These are phyloP conservation scores for Lissocephala sabroskyi DNA, from an alignment of 2,888 invertebrate genomes.

Conservation along the genomic window DNA sequence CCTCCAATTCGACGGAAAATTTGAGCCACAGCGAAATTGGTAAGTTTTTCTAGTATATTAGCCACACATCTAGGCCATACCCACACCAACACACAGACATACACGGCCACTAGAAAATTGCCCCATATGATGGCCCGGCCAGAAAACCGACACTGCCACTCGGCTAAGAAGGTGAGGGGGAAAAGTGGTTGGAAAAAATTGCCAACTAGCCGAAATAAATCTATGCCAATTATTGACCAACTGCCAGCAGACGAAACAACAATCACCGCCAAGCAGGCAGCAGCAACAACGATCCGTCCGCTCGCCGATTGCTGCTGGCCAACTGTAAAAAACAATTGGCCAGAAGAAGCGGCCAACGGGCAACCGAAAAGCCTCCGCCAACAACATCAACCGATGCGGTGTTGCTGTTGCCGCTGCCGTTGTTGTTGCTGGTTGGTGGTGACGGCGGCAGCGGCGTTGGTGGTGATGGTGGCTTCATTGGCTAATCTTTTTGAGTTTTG, in stretches of 20 bases:
- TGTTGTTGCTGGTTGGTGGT: too few relatives aligned
- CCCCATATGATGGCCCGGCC: too few relatives aligned
- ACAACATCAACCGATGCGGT: neutral
- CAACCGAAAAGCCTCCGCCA: conserved; percentile 3
- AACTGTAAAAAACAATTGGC: conserved; percentile 22
- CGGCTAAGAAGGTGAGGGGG: conserved; percentile 9
- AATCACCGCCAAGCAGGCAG: conserved; percentile 24
- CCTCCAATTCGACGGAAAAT: conserved; percentile 52
- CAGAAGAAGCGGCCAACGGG: conserved; percentile 14
- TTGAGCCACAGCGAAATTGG: conserved; percentile 51
- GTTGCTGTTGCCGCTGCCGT: too few relatives aligned
- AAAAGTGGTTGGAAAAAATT: conserved; percentile 25
- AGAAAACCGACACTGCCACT: too few relatives aligned
- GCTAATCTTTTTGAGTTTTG: conserved; percentile 43
- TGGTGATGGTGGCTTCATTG: conserved; percentile 27
- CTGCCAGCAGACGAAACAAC: conserved; percentile 35
- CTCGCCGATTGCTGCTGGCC: conserved; percentile 1
- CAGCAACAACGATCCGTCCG: conserved; percentile 6
- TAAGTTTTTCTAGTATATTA: conserved; percentile 37
- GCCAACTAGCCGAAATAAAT: conserved; percentile 59
- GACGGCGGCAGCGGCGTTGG: too few relatives aligned
- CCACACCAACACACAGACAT: conserved; percentile 2
- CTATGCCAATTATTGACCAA: conserved; percentile 67
- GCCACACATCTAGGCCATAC: neutral
- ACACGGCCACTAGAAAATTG: conserved; percentile 10